These are phyloP conservation scores for Luehdorfia chinensis DNA, from an alignment of 1,140 invertebrate species.

Conservation along the genomic window DNA sequence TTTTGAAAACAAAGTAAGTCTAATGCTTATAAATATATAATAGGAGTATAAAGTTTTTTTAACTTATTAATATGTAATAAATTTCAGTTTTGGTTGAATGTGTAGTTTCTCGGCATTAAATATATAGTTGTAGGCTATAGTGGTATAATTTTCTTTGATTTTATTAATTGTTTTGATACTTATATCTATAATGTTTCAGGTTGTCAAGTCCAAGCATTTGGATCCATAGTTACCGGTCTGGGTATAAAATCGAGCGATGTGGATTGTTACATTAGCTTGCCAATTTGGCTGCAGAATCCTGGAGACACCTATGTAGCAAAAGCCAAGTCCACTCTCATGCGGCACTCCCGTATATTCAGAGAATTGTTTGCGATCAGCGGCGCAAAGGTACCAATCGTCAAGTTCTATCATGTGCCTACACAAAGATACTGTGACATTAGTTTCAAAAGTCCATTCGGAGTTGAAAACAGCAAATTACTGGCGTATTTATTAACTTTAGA, in stretches of 20 bases:
- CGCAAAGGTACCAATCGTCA: slow-evolving; percentile 84
- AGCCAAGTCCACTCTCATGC: slow-evolving; percentile 60
- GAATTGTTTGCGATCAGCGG: slow-evolving; percentile 77
- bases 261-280: slow-evolving; percentile 79
- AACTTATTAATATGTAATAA: no score
- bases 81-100: no score
- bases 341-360: slow-evolving; percentile 56
- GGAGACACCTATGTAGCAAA: slow-evolving; percentile 30
- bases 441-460: slow-evolving; percentile 79
- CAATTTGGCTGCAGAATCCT: slow-evolving; percentile 9
- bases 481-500: slow-evolving; percentile 77
- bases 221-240: slow-evolving; percentile 81
- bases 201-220: slow-evolving; percentile 76
- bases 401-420: slow-evolving; percentile 78
- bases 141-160: no score
- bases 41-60: no score
- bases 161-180: no score
- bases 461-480: slow-evolving; percentile 80
- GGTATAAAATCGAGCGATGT: slow-evolving; percentile 82
- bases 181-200: no score
- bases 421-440: slow-evolving; percentile 81
- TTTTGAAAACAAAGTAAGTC: no score
- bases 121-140: no score
- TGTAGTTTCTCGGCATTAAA: no score
- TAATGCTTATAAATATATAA: no score